Base-by-base conservation (phyloP, 2,113 vertebrate genomes). In the Microcebus lehilahytsara region DNA sequence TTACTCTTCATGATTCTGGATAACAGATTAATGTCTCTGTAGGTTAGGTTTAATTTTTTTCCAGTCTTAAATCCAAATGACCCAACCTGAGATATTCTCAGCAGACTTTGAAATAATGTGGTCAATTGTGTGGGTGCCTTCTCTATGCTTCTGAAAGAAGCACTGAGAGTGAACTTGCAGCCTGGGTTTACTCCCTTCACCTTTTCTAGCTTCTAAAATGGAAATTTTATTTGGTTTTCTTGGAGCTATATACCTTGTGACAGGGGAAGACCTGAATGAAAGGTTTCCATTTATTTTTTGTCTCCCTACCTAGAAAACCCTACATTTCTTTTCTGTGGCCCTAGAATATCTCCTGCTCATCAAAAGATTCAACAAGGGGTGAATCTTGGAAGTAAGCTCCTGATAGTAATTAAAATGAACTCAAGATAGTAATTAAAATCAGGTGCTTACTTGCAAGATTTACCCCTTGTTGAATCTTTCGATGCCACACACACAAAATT, bases 21-120 rank as follows among this genome's bases (percentile, higher is more conserved):
- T n/a, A 91, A 75, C 83, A 97, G 84, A 93, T 80, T 4, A n/a
- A 37, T 93, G 90, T 97, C 69, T 88, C 19, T 83, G 60, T 96
- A 75, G 91, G 0, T 88, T 91, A 85, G 98, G 74, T 97, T 80
- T 94, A 97, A 98, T 98, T 98, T 98, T 97, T 96, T 98, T 97
- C 86, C 89, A 56, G 67, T 97, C 79, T 85, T 98, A 98, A 98
- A 98, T 96, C 42, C 84, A 97, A 98, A 79, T 96, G 89, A 92
- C 94, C 81, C 75, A 97, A 79, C 84, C 84, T 75, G 67, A 56
- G 75, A 96, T 86, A 84, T 0, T 77, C 95, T 93, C 53, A 93
- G 77, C 69, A 96, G 79, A 77, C 96, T 98, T 80, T 95, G 93
- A 97, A 97, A 97, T 96, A 96, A 95, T 95, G 62, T 83, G 81